Percentiles rank a stretch among this genome's conserved stretches.
phyloP scores from a whole-genome alignment of 1,140 invertebrate species.

The Amphibalanus amphitrite region DNA sequence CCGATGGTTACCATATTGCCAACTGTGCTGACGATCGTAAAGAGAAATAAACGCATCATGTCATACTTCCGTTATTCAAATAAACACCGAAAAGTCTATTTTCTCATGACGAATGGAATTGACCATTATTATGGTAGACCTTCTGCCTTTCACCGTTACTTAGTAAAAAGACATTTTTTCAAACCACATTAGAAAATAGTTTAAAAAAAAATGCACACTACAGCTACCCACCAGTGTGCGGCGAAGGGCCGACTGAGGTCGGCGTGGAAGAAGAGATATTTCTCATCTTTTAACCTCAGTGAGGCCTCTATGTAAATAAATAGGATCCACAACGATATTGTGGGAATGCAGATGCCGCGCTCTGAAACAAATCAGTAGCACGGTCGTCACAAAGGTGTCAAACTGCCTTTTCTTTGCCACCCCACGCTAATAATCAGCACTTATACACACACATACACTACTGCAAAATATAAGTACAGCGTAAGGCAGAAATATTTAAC shows the following conservation, averaged over 20 bases:
- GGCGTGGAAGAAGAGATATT: conserved; percentile 72
- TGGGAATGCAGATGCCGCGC: conserved; percentile 83
- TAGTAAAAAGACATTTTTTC: too few relatives aligned
- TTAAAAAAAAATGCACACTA: too few relatives aligned
- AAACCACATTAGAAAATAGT: too few relatives aligned
- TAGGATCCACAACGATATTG: conserved; percentile 81
- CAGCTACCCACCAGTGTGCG: conserved; percentile 83
- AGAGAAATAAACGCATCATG: neutral
- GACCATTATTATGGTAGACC: too few relatives aligned
- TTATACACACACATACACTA: too few relatives aligned
- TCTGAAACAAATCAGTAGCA: conserved; percentile 42
- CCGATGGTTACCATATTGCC: neutral
- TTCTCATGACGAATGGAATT: neutral
- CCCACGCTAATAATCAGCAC: too few relatives aligned
- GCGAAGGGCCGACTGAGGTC: conserved; percentile 94
- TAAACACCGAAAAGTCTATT: neutral
- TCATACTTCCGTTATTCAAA: neutral
- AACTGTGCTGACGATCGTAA: neutral
- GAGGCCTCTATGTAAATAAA: conserved; percentile 91
- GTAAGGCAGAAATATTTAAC: too few relatives aligned
- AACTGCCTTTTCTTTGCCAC: too few relatives aligned
- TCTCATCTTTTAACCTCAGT: conserved; percentile 65
- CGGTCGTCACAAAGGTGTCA: too few relatives aligned
- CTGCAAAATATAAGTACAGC: too few relatives aligned
- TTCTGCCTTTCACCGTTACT: too few relatives aligned